Evolutionary conservation across 2,888 invertebrate species (phyloP).

Genomic region (Spisula subtruncata): DNA sequence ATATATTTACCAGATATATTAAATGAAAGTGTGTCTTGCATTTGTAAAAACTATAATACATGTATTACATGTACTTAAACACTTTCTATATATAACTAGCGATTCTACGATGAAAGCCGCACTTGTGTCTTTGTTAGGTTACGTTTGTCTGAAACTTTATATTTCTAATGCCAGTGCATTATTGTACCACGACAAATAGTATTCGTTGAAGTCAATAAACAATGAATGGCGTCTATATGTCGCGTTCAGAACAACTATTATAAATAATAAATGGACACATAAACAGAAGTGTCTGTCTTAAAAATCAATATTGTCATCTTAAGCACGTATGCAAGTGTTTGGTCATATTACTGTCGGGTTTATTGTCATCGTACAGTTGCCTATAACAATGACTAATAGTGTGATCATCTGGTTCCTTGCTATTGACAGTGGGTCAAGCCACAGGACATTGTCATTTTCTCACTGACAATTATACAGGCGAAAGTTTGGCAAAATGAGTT

Average conservation of each 20-base stretch:
- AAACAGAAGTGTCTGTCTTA: not conserved
- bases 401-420: not conserved
- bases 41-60: not conserved
- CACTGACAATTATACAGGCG: constrained; percentile 22
- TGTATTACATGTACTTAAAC: too few relatives aligned
- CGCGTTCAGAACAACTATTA: not conserved
- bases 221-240: not conserved
- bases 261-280: not conserved
- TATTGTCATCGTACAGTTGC: not conserved
- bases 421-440: constrained; percentile 7
- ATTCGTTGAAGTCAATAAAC: not conserved
- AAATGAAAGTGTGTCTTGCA: not conserved
- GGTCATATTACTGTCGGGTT: not conserved
- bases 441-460: constrained; percentile 25
- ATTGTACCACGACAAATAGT: not conserved
- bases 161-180: not conserved
- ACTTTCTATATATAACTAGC: too few relatives aligned
- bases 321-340: not conserved
- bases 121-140: not conserved
- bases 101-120: too few relatives aligned
- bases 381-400: not conserved
- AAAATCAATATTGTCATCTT: not conserved
- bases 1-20: too few relatives aligned
- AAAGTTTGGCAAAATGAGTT: not conserved
- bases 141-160: not conserved